Evolutionary conservation across 2,888 invertebrate species (phyloP).

Genomic region (Caenorhabditis auriculariae): DNA sequence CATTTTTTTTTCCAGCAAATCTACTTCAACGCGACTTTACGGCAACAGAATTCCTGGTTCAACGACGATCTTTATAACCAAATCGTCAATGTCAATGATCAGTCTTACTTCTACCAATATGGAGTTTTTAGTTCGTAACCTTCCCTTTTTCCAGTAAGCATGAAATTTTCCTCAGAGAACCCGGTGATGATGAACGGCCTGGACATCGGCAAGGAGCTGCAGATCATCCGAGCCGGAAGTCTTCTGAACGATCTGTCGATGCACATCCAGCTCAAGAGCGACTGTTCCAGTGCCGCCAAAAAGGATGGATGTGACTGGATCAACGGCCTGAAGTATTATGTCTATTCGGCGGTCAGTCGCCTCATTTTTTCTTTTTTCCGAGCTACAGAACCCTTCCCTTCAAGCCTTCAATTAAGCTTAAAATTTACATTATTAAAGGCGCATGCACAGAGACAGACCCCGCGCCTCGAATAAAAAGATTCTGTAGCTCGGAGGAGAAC

Average conservation of each 20-base stretch:
- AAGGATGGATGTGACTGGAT: conserved; percentile 24
- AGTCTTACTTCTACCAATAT: conserved; percentile 35
- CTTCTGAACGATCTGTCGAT: conserved; percentile 33
- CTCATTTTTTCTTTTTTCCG: too few relatives aligned
- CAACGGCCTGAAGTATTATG: conserved; percentile 34
- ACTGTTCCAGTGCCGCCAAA: conserved; percentile 10
- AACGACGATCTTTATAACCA: conserved; percentile 22
- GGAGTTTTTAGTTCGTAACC: conserved; percentile 31
- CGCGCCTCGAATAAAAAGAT: too few relatives aligned
- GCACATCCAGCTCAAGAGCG: conserved; percentile 25
- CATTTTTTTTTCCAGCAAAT: conserved; percentile 17
- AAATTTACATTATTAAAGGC: too few relatives aligned
- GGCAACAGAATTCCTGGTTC: conserved; percentile 22
- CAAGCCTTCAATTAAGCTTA: not conserved
- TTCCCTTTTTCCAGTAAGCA: not conserved
- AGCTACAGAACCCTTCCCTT: too few relatives aligned
- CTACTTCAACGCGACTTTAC: conserved; percentile 17
- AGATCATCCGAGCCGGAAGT: conserved; percentile 29
- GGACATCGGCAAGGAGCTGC: conserved; percentile 32
- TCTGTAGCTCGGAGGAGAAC: not conserved
- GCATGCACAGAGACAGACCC: too few relatives aligned
- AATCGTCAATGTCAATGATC: conserved; percentile 30
- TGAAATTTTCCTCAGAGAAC: conserved; percentile 16
- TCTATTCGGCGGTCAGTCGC: conserved; percentile 33
- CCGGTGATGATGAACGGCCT: conserved; percentile 22